Evolutionary conservation across 1,140 invertebrate genomes (phyloP).

Genomic region (Drosophila arawakana): DNA sequence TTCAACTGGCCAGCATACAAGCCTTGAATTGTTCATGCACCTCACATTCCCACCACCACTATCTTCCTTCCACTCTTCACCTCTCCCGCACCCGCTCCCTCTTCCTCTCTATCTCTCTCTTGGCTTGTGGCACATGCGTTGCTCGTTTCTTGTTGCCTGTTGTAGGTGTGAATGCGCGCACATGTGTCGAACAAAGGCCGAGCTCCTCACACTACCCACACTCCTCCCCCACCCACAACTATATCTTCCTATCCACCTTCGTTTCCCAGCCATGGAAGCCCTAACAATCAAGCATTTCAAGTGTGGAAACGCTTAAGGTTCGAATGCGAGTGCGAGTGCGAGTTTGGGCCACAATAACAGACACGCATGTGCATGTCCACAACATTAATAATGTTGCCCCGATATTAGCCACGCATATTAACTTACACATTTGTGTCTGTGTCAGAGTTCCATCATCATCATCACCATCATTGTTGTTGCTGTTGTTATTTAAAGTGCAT

Average conservation of each 20-base stretch:
- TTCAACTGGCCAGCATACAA: conserved; percentile 10
- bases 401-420: conserved; percentile 80
- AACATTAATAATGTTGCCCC: conserved; percentile 74
- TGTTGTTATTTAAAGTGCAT: conserved; percentile 23
- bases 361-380: conserved; percentile 64
- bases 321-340: neutral
- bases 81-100: neutral
- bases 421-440: conserved; percentile 53
- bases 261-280: neutral
- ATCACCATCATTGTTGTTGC: conserved; percentile 10
- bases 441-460: neutral
- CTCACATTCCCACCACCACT: neutral
- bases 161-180: conserved; percentile 79
- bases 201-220: conserved; percentile 29
- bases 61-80: neutral
- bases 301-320: conserved; percentile 29
- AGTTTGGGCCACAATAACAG: conserved; percentile 15
- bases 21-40: conserved; percentile 28
- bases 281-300: conserved; percentile 14
- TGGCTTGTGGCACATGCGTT: neutral
- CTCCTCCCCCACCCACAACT: neutral
- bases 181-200: conserved; percentile 76
- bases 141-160: conserved; percentile 55
- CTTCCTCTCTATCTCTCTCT: neutral
- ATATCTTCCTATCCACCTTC: too few species aligned